Conservation (phyloP, 2,888 invertebrate genomes). For the Amiota minor region DNA sequence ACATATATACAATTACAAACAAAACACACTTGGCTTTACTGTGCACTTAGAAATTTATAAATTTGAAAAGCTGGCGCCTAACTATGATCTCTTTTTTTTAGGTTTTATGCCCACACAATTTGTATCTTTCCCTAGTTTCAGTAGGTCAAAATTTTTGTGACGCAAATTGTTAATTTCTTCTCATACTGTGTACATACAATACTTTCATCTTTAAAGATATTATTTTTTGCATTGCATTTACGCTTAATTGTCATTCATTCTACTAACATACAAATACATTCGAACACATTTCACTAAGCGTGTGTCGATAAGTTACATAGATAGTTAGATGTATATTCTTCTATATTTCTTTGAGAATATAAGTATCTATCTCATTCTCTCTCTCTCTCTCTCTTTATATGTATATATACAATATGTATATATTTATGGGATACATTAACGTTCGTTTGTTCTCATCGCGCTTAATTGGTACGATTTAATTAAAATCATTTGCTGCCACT, state of each 20-base stretch:
- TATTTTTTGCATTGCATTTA: conserved; percentile 20
- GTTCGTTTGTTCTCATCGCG: conserved; percentile 33
- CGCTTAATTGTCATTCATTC: conserved; percentile 44
- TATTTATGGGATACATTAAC: conserved; percentile 16
- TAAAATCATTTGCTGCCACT: conserved; percentile 69
- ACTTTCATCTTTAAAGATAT: conserved; percentile 1
- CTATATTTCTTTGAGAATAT: too few relatives aligned
- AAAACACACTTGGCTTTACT: too few relatives aligned
- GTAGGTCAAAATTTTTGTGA: conserved; percentile 66
- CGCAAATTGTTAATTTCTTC: conserved; percentile 70
- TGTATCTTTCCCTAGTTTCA: conserved; percentile 58
- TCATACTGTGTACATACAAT: conserved; percentile 19
- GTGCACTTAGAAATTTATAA: too few relatives aligned
- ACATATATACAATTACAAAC: neutral
- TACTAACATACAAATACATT: conserved; percentile 40
- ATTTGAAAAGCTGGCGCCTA: neutral
- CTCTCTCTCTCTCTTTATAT: neutral
- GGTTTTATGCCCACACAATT: neutral
- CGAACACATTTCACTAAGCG: conserved; percentile 4
- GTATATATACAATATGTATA: neutral
- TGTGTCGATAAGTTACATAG: conserved; percentile 9
- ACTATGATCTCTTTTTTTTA: too few relatives aligned
- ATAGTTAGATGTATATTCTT: neutral
- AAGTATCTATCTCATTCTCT: neutral
- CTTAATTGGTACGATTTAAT: conserved; percentile 74